Evolutionary conservation across 1,140 invertebrate species (phyloP), one percentile per base, ranked within the genome.

Genomic region (Heliothis subflexa): DNA sequence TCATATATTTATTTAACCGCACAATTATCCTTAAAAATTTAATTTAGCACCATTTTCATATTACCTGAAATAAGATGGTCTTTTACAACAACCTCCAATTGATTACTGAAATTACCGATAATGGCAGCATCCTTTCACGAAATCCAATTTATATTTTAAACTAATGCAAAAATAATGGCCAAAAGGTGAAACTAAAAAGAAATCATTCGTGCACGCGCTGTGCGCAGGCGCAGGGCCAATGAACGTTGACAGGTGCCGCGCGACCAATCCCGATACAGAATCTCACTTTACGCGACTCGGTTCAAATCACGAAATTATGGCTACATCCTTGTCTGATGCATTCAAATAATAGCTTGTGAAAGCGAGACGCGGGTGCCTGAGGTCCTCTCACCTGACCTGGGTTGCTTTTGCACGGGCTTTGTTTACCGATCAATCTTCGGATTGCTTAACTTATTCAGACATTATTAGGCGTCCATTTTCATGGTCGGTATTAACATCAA

Each of bases 161-260:
- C 16, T 55, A 54, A 77, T 77, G 50, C 74, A 77, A 52, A 85
- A 86, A 81, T 85, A 87, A 88, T 83, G 70, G 68, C 79, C 81
- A 78, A 88, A 88, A 85, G 86, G 83, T 82, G 81, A 83, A 74
- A 78, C 16, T 50, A 83, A 84, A 74, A 87, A 88, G 84, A 90
- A 90, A 89, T 88, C 80, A 79, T 68, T 85, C 83, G 77, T 89
- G 86, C 89, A 89, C 87, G 89, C 88, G 87, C 88, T 78, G 77
- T 47, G 79, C 78, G 79, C 89, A 75, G 83, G 85, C 83, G 83
- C 86, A 89, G 88, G 87, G 88, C 87, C 89, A 92, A 89, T 88
- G 91, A 92, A 91, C 89, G 89, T 81, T 88, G 89, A 90, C 90
- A 92, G 89, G 89, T 93, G 88, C 86, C 85, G 83, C 78, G 82